phyloP scores from a whole-genome alignment of 2,888 invertebrate species.

The Melolontha melolontha region DNA sequence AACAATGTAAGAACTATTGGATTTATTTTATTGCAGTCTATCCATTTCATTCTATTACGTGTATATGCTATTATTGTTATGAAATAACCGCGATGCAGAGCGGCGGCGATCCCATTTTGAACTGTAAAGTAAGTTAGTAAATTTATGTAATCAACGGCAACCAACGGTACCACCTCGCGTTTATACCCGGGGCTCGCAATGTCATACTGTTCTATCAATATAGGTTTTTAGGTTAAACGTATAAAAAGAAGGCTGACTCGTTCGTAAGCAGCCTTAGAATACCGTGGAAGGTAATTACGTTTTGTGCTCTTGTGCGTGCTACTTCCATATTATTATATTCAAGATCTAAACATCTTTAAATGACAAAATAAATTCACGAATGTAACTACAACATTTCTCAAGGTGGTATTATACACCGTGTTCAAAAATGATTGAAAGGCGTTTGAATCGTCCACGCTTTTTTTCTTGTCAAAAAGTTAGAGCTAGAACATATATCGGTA shows the following conservation, averaged over 20 bases:
- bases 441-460: too few relatives aligned
- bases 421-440: too few relatives aligned
- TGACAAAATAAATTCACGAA: too few relatives aligned
- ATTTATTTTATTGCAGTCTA: constrained; percentile 24
- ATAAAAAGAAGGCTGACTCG: constrained; percentile 37
- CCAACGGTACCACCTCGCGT: constrained; percentile 33
- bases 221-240: constrained; percentile 39
- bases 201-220: constrained; percentile 36
- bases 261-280: constrained; percentile 31
- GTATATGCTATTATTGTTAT: constrained; percentile 2
- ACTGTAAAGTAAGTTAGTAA: constrained; percentile 15
- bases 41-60: constrained; percentile 21
- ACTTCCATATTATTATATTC: constrained; percentile 2
- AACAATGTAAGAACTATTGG: constrained; percentile 12
- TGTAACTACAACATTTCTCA: too few relatives aligned
- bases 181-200: constrained; percentile 28
- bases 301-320: constrained; percentile 18
- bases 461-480: too few relatives aligned
- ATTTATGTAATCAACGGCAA: constrained; percentile 32
- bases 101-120: constrained; percentile 10
- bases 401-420: too few relatives aligned
- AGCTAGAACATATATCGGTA: too few relatives aligned
- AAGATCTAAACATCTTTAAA: too few relatives aligned
- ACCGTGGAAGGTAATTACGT: constrained; percentile 29
- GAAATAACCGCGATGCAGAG: constrained; percentile 7